These are phyloP conservation scores for Anoplopoma fimbria DNA, from an alignment of 2,113 vertebrate genomes.

Conservation along the genomic window DNA sequence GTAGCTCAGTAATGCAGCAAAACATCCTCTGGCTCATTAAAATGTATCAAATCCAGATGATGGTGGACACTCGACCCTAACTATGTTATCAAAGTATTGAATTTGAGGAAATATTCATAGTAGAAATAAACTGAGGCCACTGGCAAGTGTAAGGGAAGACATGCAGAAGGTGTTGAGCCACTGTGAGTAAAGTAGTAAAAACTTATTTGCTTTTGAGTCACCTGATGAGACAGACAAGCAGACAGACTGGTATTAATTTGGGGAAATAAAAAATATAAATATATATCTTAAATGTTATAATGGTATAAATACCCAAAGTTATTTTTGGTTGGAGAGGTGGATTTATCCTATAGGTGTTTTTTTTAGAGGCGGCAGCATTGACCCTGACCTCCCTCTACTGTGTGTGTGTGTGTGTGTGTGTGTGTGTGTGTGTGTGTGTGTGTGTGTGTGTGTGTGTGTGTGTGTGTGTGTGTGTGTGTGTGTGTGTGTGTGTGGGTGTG, in stretches of 20 bases:
- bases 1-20: background rate
- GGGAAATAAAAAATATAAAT: background rate
- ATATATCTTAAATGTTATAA: background rate
- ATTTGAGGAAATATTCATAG: background rate
- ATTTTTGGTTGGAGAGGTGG: conserved; percentile 15
- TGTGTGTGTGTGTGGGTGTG: conserved; percentile 67
- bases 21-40: background rate
- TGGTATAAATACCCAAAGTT: conserved; percentile 6
- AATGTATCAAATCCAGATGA: background rate
- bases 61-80: background rate
- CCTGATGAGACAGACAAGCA: background rate
- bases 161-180: background rate
- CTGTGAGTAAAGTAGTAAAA: background rate
- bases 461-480: too few relatives aligned
- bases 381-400: conserved; percentile 77
- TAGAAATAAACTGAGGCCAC: conserved; percentile 1
- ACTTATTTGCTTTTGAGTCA: background rate
- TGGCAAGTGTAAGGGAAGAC: background rate
- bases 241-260: background rate
- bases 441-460: conserved; percentile 79
- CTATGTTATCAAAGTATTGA: background rate
- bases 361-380: conserved; percentile 70
- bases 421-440: conserved; percentile 79
- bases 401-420: conserved; percentile 21
- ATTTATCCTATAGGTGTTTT: conserved; percentile 69